Base-by-base conservation (phyloP, 2,797 vertebrate genomes). In the Tolypeutes matacus region DNA sequence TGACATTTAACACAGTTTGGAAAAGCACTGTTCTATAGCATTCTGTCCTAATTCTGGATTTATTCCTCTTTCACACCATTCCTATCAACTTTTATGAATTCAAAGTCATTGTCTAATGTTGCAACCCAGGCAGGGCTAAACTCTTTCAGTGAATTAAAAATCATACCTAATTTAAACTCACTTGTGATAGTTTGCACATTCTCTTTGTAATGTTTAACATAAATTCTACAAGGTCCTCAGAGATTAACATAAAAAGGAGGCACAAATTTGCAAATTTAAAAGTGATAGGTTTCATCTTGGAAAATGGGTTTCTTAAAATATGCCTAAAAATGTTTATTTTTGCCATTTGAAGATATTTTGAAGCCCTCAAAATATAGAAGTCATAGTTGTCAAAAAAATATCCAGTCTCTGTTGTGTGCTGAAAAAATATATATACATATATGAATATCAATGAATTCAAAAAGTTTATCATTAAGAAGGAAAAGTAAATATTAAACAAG, bases 401-500 rank as follows among this genome's bases (percentile, higher is more conserved):
- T 46, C 20, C 7, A 76, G 31, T 42, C 6, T 46, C 17, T 81
- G 2, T 67, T 81, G 46, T 82, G 3, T 58, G 2, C 4, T 3
- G 53, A 8, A 3, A 1, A 64, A 72, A 20, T 76, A 46, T 39
- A n/a, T 31, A 21, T 31, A 39, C 11, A 25, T 72, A 14, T 11
- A 62, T 62, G 60, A 27, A 12, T 62, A 27, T 91, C 27, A 85
- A 27, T 46, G n/a, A 2, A 78, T 3, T 89, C 31, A 31, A 23
- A 42, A 73, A 46, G 3, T 65, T 14, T 69, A 73, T 1, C 69
- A 56, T 36, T 15, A 51, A 81, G 18, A 72, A 76, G 12, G 29
- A 29, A 92, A 81, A 73, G 13, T 88, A 88, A 65, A 60, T 72
- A 72, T 77, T 86, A 85, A 82, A 64, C 1, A 92, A 34, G 25